Conservation (phyloP, 2,113 vertebrate species). For the Lipophrys pholis region DNA sequence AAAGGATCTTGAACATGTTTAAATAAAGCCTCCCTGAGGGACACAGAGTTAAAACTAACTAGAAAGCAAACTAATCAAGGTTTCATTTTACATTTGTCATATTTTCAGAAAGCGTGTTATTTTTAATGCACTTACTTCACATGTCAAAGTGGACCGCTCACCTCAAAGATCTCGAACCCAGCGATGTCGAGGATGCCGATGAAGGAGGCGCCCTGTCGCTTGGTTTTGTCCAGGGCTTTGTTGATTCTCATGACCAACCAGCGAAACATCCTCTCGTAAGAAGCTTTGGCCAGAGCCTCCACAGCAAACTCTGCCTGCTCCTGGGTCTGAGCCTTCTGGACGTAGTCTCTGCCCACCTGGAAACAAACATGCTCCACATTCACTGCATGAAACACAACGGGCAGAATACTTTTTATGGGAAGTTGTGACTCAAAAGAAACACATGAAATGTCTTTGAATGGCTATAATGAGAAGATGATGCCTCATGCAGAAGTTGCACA, state of each 20-base stretch:
- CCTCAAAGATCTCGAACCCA: constrained; percentile 98
- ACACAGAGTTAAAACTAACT: no score
- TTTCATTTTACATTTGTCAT: no score
- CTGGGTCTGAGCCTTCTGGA: constrained; percentile 99
- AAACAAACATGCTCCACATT: neutral
- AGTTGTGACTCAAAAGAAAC: neutral
- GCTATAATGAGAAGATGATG: neutral
- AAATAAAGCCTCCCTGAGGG: no score
- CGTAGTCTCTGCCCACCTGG: constrained; percentile 92
- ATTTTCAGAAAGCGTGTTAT: no score
- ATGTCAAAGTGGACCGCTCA: constrained; percentile 58
- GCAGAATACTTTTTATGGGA: neutral
- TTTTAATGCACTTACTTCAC: no score
- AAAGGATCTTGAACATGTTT: no score
- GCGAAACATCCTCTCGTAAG: constrained; percentile 97
- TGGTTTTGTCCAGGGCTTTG: constrained; percentile 98
- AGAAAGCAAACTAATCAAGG: no score
- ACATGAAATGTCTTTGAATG: neutral
- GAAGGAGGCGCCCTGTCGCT: constrained; percentile 96
- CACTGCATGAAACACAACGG: neutral
- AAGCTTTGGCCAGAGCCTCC: constrained; percentile 97
- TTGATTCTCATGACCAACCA: constrained; percentile 98
- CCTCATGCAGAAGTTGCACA: constrained; percentile 1
- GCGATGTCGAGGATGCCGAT: constrained; percentile 98
- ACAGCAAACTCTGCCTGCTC: constrained; percentile 99